A percentile compares a stretch with the other conserved stretches of the same genome.
Evolutionary conservation across 2,797 vertebrate genomes (phyloP).

Genomic region (Coendou prehensilis): DNA sequence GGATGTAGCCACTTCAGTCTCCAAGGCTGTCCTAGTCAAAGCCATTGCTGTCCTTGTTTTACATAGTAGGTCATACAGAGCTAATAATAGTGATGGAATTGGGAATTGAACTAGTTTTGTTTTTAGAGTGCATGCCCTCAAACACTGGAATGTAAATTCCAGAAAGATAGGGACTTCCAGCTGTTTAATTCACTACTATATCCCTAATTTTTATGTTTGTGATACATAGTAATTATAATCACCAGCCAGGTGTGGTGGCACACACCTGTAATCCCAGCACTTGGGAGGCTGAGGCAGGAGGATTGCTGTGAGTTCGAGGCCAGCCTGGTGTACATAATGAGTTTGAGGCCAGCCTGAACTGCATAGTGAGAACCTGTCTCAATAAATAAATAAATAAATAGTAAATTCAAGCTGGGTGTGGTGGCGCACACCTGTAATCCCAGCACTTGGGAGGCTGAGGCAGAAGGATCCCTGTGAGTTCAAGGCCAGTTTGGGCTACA

Average conservation of each 20-base stretch:
- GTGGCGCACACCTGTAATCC: too few species aligned
- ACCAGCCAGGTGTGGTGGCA: too few species aligned
- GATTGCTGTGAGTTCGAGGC: too few species aligned
- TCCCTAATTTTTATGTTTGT: not conserved
- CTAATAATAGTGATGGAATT: constrained; percentile 24
- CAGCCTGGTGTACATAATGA: too few species aligned
- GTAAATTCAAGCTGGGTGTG: too few species aligned
- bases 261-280: not conserved
- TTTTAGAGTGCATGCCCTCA: constrained; percentile 41
- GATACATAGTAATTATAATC: not conserved
- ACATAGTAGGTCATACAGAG: not conserved
- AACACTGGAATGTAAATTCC: constrained; percentile 24
- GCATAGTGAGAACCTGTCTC: too few species aligned
- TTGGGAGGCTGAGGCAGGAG: not conserved
- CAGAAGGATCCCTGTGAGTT: not conserved
- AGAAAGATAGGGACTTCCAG: not conserved
- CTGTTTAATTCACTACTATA: not conserved
- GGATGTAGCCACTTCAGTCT: not conserved
- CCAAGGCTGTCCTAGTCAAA: not conserved
- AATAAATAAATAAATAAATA: too few species aligned
- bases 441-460: not conserved
- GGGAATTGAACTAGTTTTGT: constrained; percentile 30
- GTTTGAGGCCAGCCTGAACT: too few species aligned
- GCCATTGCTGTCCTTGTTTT: constrained; percentile 18
- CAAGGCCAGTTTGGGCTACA: not conserved